Conservation (phyloP, 2,797 vertebrate species). For the Micrastur ruficollis region DNA sequence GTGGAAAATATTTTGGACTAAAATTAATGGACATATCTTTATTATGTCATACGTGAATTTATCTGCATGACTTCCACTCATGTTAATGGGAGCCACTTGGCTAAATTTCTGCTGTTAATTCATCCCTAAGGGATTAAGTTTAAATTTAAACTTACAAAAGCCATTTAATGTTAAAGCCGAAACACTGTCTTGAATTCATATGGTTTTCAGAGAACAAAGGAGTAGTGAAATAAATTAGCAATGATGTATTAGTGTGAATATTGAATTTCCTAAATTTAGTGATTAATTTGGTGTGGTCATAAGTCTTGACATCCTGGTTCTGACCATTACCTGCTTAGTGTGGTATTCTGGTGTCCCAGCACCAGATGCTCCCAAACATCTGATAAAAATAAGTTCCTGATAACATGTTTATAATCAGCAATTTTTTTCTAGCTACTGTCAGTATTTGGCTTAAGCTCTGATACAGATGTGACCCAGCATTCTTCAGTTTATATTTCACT, state of each 20-base stretch:
- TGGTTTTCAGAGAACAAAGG: not conserved
- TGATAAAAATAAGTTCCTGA: not conserved
- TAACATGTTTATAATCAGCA: not conserved
- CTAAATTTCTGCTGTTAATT: conserved; percentile 40
- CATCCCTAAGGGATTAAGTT: conserved; percentile 25
- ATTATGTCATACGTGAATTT: conserved; percentile 28
- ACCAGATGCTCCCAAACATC: not conserved
- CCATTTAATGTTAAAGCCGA: conserved; percentile 19
- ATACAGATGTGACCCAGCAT: not conserved
- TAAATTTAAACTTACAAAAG: conserved; percentile 56
- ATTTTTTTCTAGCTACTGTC: not conserved
- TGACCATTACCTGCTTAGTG: not conserved
- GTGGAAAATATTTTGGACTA: conserved; percentile 35
- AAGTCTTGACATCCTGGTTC: not conserved
- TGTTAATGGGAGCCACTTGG: conserved; percentile 24
- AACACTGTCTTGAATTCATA: conserved; percentile 20
- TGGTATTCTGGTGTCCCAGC: not conserved
- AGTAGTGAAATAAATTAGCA: conserved; percentile 16
- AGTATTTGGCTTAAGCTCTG: not conserved
- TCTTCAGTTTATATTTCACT: not conserved
- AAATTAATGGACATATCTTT: conserved; percentile 42
- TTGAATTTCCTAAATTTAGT: not conserved
- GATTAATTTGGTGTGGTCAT: not conserved
- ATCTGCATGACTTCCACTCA: conserved; percentile 35
- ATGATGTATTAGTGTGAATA: not conserved